These are phyloP conservation scores for Liolophura sinensis DNA, from an alignment of 1,140 invertebrate genomes.

Conservation along the genomic window DNA sequence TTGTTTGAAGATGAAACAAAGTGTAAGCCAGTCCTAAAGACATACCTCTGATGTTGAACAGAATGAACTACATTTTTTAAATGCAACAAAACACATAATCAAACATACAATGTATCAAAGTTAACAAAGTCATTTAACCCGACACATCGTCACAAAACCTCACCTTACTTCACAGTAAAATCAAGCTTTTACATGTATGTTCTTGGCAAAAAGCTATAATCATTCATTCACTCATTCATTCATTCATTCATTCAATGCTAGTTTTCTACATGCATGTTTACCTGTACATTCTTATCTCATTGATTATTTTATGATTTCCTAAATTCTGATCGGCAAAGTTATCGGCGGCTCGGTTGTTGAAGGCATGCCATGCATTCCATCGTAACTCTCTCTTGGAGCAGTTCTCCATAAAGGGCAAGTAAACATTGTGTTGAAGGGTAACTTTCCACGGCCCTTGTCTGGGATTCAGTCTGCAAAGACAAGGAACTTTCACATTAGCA, in stretches of 20 bases:
- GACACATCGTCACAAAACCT: too few species aligned
- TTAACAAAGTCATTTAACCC: too few species aligned
- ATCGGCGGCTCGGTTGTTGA: constrained; percentile 71
- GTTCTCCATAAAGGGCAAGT: constrained; percentile 75
- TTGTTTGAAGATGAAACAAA: too few species aligned
- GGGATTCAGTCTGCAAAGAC: constrained; percentile 59
- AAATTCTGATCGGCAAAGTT: constrained; percentile 24
- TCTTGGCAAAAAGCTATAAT: not conserved
- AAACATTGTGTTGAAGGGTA: constrained; percentile 72
- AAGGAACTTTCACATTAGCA: not conserved
- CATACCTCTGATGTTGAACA: too few species aligned
- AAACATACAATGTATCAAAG: too few species aligned
- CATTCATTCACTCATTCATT: not conserved
- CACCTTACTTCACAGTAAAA: not conserved
- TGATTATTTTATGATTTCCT: constrained; percentile 75
- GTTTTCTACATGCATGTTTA: constrained; percentile 25
- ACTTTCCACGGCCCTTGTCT: constrained; percentile 60
- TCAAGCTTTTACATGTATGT: too few species aligned
- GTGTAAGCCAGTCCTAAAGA: too few species aligned
- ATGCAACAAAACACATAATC: too few species aligned
- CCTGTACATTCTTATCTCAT: constrained; percentile 73
- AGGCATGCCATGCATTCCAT: constrained; percentile 82
- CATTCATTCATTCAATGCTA: not conserved
- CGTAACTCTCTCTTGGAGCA: constrained; percentile 77
- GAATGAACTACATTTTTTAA: too few species aligned